Base-by-base conservation (phyloP, 2,113 vertebrate genomes). In the Gobiocypris rarus region DNA sequence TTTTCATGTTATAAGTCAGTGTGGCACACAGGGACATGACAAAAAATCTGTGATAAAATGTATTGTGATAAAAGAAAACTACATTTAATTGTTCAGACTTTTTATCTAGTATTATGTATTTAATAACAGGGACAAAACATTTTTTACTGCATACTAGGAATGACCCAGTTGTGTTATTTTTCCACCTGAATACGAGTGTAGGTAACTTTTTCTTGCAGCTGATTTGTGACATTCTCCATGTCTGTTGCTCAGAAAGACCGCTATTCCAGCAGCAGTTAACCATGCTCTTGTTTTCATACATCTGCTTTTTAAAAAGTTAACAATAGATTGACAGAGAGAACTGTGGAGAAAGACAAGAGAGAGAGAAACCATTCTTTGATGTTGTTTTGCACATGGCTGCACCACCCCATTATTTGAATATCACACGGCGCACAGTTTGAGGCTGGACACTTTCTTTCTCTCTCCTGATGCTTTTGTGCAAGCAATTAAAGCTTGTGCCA, bases 371-470 rank as follows among this genome's bases (percentile, higher is more conserved):
- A 69, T 69, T 61, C 86, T 89, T 90, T 90, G 87, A 90, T 90
- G 89, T 88, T 88, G 81, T 88, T 88, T 86, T 79, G 67, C 63
- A 81, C 84, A 70, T 28, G 61, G 79, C 75, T 82, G 86, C 76
- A 71, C 84, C 87, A 83, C 87, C 85, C 85, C 81, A 26, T 88
- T 86, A 89, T 89, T 89, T 88, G 85, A 88, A 89, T 89, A 90
- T 89, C 88, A 89, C 84, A 87, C 85, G 79, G 63, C 26, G 85
- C 79, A 82, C 28, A 80, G 65, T 84, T 86, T 63, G 75, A 59
- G 69, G 61, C 38, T 69, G 85, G 86, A 45, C 88, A 83, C 82
- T 63, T 76, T 76, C 73, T 78, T 69, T 84, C 31, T 48, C 63
- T 84, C 83, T 84, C 54, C 54, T 61, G 54, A 69, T 71, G 81